Base-by-base conservation (phyloP, 2,113 vertebrate species). In the Cairina moschata region DNA sequence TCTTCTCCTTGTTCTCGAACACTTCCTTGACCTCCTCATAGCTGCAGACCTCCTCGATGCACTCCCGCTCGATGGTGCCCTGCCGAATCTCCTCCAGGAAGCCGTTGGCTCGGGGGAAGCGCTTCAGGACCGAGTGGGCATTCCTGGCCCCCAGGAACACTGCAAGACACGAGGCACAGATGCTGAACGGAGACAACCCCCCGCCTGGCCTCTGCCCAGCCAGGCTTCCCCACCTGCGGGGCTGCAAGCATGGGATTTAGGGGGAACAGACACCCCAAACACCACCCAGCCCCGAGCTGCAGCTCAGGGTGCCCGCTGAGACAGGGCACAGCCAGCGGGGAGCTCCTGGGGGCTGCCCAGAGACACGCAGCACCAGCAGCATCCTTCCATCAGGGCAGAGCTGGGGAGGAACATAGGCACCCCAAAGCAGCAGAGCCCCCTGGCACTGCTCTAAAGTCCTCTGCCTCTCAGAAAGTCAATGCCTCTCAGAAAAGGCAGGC, bases 1-100 rank as follows among this genome's bases (percentile, higher is more conserved):
- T 99, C 95, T 98, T 97, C 96, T 99, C 99, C 91, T 99, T 98
- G 98, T 98, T 98, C 94, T 99, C 98, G 17, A 98, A 99, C 77
- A 98, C 98, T 66, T 99, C 99, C 88, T 98, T 98, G 97, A 98
- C 98, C 83, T 99, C 98, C 92, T 99, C 99, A 4, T 99, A 98
- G 96, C 98, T 99, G 98, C 98, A 99, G 97, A 98, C 98, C 96
- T 99, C 98, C 81, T 99, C 98, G 6, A 98, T 96, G 93, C 98
- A 99, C 95, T 99, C 98, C 6, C 98, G 97, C 95, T 99, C 98
- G 3, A 99, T 98, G 97, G 98, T 98, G 71, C 98, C 98, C 92
- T 98, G 98, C 23, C 98, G 97, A 44, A 98, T 95, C 97, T 99
- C 98, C 95, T 99, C 99, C 97, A 99, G 93, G 96, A 99, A 99